Percentiles rank a stretch among this genome's conserved stretches.
These are phyloP conservation scores for Anastatus disparis DNA, from an alignment of 1,140 invertebrate genomes.

Conservation along the genomic window DNA sequence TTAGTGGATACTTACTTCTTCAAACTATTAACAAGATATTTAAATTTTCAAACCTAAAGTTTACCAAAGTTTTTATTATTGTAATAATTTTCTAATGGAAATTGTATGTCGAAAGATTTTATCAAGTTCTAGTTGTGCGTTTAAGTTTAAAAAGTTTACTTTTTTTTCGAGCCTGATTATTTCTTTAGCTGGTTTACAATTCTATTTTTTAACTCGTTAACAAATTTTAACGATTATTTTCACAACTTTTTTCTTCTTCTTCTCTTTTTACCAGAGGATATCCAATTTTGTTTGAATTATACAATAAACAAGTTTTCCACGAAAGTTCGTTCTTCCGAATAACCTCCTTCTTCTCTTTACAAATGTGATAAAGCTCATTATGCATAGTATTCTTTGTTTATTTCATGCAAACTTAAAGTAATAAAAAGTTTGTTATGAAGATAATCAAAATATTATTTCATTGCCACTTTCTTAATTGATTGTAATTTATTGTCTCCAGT, in stretches of 20 bases:
- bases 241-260: not conserved
- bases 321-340: not conserved
- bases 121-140: not conserved
- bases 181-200: not conserved
- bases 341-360: not conserved
- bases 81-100: too few species aligned
- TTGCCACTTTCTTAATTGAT: too few species aligned
- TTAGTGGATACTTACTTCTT: too few species aligned
- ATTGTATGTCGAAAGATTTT: too few species aligned
- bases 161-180: not conserved
- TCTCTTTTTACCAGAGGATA: too few species aligned
- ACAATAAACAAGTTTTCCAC: constrained; percentile 17
- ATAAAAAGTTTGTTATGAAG: too few species aligned
- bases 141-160: not conserved
- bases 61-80: too few species aligned
- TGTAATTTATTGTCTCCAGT: too few species aligned
- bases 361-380: not conserved
- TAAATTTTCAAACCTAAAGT: too few species aligned
- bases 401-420: too few species aligned
- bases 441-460: too few species aligned
- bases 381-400: not conserved
- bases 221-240: constrained; percentile 18
- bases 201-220: constrained; percentile 5
- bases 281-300: constrained; percentile 20
- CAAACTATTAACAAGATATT: too few species aligned